A percentile compares a stretch with the other conserved stretches of the same genome.
These are phyloP conservation scores for Protonemura montana DNA, from an alignment of 2,888 invertebrate species.

Conservation along the genomic window DNA sequence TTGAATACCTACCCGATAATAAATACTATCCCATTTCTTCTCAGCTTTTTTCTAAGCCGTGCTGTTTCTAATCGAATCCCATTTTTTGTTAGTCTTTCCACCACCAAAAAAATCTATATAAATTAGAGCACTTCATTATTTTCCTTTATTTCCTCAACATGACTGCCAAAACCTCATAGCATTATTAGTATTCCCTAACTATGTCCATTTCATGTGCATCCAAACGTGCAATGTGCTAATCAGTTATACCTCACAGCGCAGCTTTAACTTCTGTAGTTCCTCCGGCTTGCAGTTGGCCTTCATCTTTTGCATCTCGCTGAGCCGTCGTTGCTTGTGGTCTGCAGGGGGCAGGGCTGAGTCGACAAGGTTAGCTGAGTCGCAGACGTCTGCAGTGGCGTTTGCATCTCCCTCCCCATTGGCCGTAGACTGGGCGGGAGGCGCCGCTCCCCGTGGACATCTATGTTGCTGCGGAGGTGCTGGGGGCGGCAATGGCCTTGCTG, in stretches of 20 bases:
- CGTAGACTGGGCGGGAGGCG: conserved; percentile 53
- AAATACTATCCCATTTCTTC: no score
- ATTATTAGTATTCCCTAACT: no score
- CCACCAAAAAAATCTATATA: no score
- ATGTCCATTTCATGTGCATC: no score
- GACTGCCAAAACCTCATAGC: no score
- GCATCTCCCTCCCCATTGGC: conserved; percentile 41
- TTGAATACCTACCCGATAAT: no score
- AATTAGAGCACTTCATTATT: no score
- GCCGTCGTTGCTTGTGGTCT: conserved; percentile 72
- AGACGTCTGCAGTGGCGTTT: conserved; percentile 53
- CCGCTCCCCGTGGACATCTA: conserved; percentile 55
- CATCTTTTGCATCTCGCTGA: conserved; percentile 73
- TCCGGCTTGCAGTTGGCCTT: conserved; percentile 84
- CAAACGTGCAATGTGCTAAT: background rate
- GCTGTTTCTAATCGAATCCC: no score
- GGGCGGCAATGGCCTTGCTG: conserved; percentile 42
- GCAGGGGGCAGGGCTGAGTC: conserved; percentile 73
- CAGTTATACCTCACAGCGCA: conserved; percentile 67
- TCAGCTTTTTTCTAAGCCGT: no score
- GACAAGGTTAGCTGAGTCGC: conserved; percentile 60
- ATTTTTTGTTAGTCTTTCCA: no score
- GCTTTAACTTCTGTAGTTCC: conserved; percentile 75
- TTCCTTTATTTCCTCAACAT: no score
- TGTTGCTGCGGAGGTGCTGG: conserved; percentile 50